A percentile compares a stretch with the other conserved stretches of the same genome.
These are phyloP conservation scores for Platalea minor DNA, from an alignment of 2,797 vertebrate genomes.

Conservation along the genomic window DNA sequence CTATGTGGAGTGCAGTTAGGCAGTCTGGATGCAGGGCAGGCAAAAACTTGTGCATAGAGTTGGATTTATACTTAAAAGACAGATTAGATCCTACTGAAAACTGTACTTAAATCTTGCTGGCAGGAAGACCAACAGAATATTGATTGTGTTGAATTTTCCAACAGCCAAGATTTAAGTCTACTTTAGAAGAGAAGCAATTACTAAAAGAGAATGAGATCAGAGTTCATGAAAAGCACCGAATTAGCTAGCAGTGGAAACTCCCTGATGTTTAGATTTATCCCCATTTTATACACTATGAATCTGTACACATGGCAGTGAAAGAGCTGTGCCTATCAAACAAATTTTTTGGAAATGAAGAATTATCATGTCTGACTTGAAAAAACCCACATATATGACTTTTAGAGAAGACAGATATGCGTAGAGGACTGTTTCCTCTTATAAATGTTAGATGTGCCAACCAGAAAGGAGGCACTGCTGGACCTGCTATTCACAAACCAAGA, in stretches of 20 bases:
- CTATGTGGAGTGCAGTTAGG: not conserved
- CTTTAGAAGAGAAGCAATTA: not conserved
- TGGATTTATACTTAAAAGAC: not conserved
- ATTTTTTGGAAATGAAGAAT: not conserved
- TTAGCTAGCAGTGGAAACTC: not conserved
- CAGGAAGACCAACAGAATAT: not conserved
- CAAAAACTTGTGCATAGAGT: not conserved
- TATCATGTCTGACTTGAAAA: not conserved
- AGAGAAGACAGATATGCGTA: not conserved
- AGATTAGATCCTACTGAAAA: not conserved
- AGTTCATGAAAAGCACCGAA: not conserved
- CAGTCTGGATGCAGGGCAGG: not conserved
- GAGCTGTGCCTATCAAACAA: not conserved
- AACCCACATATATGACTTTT: fast-evolving
- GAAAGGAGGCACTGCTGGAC: no score
- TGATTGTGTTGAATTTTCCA: not conserved
- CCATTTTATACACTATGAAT: not conserved
- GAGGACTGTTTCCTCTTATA: no score
- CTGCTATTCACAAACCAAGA: no score
- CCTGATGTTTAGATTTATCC: not conserved
- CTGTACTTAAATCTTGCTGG: not conserved
- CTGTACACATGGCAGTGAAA: not conserved
- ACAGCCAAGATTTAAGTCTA: not conserved
- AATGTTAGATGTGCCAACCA: no score
- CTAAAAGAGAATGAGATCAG: not conserved